Conservation (phyloP, 1,140 invertebrate genomes). For the Drosophila willistoni region DNA sequence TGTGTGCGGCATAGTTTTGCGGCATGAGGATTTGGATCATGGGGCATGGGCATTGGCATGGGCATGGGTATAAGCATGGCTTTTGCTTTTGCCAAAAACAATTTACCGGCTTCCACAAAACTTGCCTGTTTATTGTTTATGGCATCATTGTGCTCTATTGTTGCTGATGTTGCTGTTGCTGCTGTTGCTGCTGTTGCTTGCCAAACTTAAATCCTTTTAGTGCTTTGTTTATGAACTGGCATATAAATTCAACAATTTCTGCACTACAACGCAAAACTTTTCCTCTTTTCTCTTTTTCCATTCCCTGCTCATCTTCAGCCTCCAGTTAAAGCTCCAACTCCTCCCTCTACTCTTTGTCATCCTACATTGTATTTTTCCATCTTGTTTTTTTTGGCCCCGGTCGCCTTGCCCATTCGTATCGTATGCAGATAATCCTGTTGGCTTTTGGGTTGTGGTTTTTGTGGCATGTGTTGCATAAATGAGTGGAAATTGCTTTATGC, state of each 20-base stretch:
- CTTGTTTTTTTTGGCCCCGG: conserved; percentile 13
- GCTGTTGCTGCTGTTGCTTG: conserved; percentile 34
- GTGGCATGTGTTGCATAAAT: conserved; percentile 67
- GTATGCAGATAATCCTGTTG: conserved; percentile 56
- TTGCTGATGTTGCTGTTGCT: conserved; percentile 31
- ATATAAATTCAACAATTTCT: conserved; percentile 72
- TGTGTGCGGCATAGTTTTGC: conserved; percentile 77
- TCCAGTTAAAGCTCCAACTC: not conserved
- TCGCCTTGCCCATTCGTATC: conserved; percentile 6
- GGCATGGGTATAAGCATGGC: not conserved
- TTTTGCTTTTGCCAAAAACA: conserved; percentile 59
- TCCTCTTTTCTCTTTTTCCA: not conserved
- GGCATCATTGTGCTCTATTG: conserved; percentile 78
- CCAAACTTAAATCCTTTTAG: conserved; percentile 81
- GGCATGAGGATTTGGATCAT: not conserved
- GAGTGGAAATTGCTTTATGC: conserved; percentile 50
- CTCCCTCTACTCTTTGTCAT: not conserved
- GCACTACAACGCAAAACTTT: conserved; percentile 50
- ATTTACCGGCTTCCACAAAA: conserved; percentile 72
- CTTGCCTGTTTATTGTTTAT: conserved; percentile 82
- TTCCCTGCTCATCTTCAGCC: not conserved
- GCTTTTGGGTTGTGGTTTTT: conserved; percentile 28
- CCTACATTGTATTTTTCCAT: conserved; percentile 11
- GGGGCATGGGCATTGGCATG: too few species aligned
- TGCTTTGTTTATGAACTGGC: conserved; percentile 78